Evolutionary conservation across 2,888 invertebrate genomes (phyloP), one percentile per base, ranked within the genome.

Genomic region (Xestoiulus laeticollis): DNA sequence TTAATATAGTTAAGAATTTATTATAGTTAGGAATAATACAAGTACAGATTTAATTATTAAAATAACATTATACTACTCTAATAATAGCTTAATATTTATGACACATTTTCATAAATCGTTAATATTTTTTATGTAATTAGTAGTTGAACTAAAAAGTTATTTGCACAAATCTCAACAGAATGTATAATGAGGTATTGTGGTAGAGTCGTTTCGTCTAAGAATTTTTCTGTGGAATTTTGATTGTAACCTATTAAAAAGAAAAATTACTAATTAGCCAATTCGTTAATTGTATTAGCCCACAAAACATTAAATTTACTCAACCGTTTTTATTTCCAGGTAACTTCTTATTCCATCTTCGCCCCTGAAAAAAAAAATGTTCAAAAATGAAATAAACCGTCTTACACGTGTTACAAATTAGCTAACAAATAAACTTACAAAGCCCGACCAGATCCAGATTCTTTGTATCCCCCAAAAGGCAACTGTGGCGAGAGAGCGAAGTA

Each of bases 381-480:
- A 83, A 26, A 38, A 43, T n/a, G 1, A 44, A 38, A 22, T 88
- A 78, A 26, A 38, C 1, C 0, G 68, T 5, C n/a, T 5, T 82
- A 2, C 82, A n/a, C n/a, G n/a, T 68, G 12, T 87, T 30, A 19
- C n/a, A 22, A 53, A 30, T 0, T 26, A 86, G 22, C 26, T 16
- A 19, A 14, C 1, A 86, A 43, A 16, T 22, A 86, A 43, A 86
- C 88, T 87, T 89, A 89, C 88, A 89, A n/a, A 84, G 89, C 89
- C 44, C 90, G 89, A n/a, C 91, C 91, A 68, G 89, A 44, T 6
- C 91, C 91, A 19, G 90, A 90, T 88, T 90, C 88, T 88, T 91
- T 91, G 88, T 89, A 91, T 14, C 91, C 91, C 68, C 91, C 91
- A 89, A 90, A 91, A 19, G 91, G 91, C 33, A 90, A 89, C 78